Conservation (phyloP, 2,888 invertebrate genomes). For the Agrochola circellaris region DNA sequence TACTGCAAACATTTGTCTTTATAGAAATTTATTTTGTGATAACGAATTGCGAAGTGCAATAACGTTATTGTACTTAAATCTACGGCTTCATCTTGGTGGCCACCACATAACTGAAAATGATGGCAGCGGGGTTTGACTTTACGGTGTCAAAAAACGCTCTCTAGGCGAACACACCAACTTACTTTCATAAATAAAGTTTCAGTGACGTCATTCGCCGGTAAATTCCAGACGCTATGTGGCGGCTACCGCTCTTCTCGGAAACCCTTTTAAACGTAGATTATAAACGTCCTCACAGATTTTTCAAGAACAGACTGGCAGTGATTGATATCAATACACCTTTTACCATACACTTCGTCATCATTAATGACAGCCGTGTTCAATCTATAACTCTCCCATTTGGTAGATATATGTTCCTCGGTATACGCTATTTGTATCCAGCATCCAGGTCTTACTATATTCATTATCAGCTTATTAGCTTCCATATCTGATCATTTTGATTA, state of each 20-base stretch:
- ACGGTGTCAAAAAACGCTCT: neutral
- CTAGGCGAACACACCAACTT: neutral
- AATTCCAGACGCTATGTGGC: neutral
- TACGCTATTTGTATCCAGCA: neutral
- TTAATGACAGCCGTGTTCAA: neutral
- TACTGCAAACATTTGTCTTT: constrained; percentile 40
- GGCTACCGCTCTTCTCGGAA: neutral
- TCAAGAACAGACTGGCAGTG: neutral
- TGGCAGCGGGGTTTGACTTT: neutral
- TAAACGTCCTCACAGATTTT: neutral
- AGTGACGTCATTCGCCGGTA: neutral
- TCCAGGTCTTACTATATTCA: no score
- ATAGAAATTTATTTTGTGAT: constrained; percentile 41
- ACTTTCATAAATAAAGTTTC: neutral
- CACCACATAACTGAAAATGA: neutral
- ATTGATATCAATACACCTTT: neutral
- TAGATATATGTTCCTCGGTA: neutral
- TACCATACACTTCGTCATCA: neutral
- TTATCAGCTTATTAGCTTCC: neutral
- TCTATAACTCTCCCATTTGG: neutral
- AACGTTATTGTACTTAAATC: neutral
- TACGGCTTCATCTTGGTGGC: neutral
- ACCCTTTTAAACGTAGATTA: neutral
- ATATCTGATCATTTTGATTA: neutral
- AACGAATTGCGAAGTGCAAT: constrained; percentile 34